phyloP scores from a whole-genome alignment of 2,797 vertebrate species.

The Sciaenops ocellatus region DNA sequence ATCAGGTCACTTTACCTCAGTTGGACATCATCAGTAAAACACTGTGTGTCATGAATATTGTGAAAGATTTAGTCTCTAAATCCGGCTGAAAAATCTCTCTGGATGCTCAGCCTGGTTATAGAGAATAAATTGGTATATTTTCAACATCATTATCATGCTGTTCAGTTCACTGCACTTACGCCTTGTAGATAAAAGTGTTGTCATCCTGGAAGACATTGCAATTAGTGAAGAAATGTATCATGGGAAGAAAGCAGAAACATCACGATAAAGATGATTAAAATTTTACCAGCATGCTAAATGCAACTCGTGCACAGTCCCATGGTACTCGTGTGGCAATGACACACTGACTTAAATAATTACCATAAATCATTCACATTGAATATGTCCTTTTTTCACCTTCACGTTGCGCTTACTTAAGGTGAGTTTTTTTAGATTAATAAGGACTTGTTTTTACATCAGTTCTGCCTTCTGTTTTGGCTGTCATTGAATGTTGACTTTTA shows the following conservation, averaged over 20 bases:
- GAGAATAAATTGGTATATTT: conserved; percentile 61
- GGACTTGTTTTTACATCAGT: not conserved
- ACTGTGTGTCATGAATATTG: not conserved
- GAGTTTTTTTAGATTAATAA: not conserved
- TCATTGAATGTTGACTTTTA: not conserved
- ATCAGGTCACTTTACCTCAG: not conserved
- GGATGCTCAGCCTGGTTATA: conserved; percentile 20
- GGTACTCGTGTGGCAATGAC: conserved; percentile 28
- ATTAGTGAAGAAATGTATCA: conserved; percentile 67
- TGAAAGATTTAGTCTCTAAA: conserved; percentile 5
- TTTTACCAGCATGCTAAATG: conserved; percentile 19
- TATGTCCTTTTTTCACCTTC: not conserved
- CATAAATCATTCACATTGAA: conserved; percentile 4
- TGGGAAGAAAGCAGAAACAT: conserved; percentile 46
- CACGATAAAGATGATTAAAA: conserved; percentile 47
- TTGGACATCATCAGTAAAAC: conserved; percentile 18
- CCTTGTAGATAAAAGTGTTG: conserved; percentile 66
- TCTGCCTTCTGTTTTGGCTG: not conserved
- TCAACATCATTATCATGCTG: conserved; percentile 68
- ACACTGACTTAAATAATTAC: conserved; percentile 29
- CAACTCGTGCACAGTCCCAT: conserved; percentile 1
- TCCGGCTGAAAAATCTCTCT: conserved; percentile 10
- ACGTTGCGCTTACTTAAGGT: not conserved
- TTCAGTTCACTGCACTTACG: conserved; percentile 54
- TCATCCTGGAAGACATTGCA: conserved; percentile 62